A percentile compares a stretch with the other conserved stretches of the same genome.
Conservation (phyloP, 2,888 invertebrate genomes). For the Hirudinaria manillensis region DNA sequence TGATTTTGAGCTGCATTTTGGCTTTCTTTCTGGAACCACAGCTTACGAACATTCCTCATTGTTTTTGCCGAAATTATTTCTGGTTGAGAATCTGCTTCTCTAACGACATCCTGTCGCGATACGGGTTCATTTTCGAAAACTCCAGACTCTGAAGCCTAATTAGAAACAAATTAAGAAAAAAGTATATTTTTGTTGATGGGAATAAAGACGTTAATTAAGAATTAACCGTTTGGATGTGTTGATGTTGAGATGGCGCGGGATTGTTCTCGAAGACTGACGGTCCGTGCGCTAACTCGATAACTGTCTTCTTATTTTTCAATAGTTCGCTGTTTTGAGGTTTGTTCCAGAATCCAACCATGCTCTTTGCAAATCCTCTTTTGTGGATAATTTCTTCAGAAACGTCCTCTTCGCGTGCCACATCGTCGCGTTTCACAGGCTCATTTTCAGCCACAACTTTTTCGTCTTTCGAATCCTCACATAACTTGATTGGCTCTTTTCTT, state of each 20-base stretch:
- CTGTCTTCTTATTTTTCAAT: constrained; percentile 19
- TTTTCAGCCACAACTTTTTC: constrained; percentile 39
- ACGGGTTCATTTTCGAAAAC: constrained; percentile 40
- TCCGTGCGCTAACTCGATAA: constrained; percentile 35
- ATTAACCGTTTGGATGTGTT: constrained; percentile 8
- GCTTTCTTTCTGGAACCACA: constrained; percentile 30
- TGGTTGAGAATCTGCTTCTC: constrained; percentile 35
- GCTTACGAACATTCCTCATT: constrained; percentile 27
- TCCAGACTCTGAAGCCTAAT: constrained; percentile 34
- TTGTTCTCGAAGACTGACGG: constrained; percentile 39
- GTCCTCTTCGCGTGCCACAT: constrained; percentile 33
- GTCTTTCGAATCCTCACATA: constrained; percentile 15
- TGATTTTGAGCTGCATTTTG: constrained; percentile 8
- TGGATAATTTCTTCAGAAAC: constrained; percentile 20
- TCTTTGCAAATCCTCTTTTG: constrained; percentile 27
- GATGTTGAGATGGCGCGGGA: constrained; percentile 29
- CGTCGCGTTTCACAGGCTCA: constrained; percentile 36
- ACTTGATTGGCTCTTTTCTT: constrained; percentile 19
- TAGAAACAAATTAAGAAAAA: background rate
- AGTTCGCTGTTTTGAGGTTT: constrained; percentile 14
- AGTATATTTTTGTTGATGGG: background rate
- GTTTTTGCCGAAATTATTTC: constrained; percentile 31
- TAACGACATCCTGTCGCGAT: constrained; percentile 36
- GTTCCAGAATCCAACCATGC: constrained; percentile 25
- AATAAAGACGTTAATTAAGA: background rate